Evolutionary conservation across 2,888 invertebrate genomes (phyloP).

Genomic region (Catocala nupta): DNA sequence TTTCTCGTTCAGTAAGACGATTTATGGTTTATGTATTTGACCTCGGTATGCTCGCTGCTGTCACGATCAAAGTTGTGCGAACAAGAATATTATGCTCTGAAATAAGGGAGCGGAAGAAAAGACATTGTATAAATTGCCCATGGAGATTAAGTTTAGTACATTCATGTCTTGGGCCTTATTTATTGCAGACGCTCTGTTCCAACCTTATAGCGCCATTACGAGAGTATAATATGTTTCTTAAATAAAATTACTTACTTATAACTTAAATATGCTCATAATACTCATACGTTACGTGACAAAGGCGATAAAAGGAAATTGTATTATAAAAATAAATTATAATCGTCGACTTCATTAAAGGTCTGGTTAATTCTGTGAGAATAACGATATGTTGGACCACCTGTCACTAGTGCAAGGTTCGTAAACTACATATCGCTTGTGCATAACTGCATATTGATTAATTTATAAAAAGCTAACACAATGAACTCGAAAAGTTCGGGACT

Average conservation of each 20-base stretch:
- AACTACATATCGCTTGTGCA: no score
- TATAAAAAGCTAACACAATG: no score
- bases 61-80: conserved; percentile 71
- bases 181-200: conserved; percentile 20
- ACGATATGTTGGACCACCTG: no score
- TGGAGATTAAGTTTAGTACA: conserved; percentile 54
- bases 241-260: conserved; percentile 10
- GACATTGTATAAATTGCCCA: conserved; percentile 58
- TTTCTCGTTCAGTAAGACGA: conserved; percentile 70
- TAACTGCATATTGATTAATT: no score
- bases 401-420: no score
- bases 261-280: not conserved
- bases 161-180: conserved; percentile 38
- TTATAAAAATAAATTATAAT: no score
- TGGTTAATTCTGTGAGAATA: no score
- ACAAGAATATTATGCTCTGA: conserved; percentile 65
- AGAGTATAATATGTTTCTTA: conserved; percentile 5
- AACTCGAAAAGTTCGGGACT: no score
- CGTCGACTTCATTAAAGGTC: no score
- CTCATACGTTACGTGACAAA: no score
- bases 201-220: conserved; percentile 15
- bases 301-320: no score
- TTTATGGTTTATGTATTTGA: conserved; percentile 80
- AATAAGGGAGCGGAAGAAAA: conserved; percentile 60
- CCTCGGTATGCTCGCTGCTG: conserved; percentile 69